Evolutionary conservation across 2,797 vertebrate species (phyloP), one percentile per base, ranked within the genome.

Genomic region (Eulemur mongoz): DNA sequence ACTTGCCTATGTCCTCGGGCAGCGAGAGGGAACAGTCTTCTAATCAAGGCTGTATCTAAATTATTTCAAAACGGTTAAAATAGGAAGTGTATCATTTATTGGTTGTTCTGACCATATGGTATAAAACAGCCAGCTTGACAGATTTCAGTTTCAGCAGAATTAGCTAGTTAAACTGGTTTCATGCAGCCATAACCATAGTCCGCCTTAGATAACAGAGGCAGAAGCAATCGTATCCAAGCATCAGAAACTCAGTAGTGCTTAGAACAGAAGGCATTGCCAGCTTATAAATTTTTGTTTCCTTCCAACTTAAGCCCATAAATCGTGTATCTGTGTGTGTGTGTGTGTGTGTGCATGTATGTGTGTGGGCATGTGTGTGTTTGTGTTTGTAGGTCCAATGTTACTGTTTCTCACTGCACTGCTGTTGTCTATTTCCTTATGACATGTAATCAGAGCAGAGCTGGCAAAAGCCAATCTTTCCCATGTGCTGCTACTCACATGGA

Each of bases 401-500:
- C 70, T 89, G 9, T 86, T 91, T 87, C 94, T 90, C 92, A 94
- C 90, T 72, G 22, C 12, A 38, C 32, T 92, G 75, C 93, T 96
- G 94, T 90, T 63, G 40, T 92, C 95, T 87, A 0, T 96, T 95
- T 95, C 88, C 81, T 87, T 73, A 15, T 75, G 93, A 89, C 79
- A 70, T 70, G 72, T 86, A 93, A 92, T 79, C 95, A 92, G 87
- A 90, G 35, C 17, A 12, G 50, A 54, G 63, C 38, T 93, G 89
- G 94, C 70, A 76, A 92, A 85, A 95, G 63, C 72, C 94, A 89
- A 35, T 94, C 91, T 96, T 95, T 83, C 72, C 94, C 96, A 97
- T 89, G 89, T 97, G 98, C 78, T 81, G 32, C 93, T 92, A 1
- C 89, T 97, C 93, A 82, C 82, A 95, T 50, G 57, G 79, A 85